Conservation (phyloP, 2,113 vertebrate species). For the Anguilla japonica region DNA sequence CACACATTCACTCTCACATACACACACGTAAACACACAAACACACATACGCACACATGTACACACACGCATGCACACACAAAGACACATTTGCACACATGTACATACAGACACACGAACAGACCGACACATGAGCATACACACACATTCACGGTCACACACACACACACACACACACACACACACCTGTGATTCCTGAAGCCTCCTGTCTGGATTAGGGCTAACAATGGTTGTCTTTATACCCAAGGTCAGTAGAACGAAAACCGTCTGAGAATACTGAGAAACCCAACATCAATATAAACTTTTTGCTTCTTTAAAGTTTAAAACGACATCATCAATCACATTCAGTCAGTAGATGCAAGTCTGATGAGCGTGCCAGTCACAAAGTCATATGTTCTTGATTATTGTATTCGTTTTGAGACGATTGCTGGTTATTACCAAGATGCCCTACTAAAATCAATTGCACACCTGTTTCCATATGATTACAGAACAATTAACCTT, state of each 20-base stretch:
- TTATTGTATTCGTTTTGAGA: slow-evolving; percentile 53
- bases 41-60: background rate
- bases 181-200: background rate
- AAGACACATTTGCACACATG: background rate
- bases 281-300: slow-evolving; percentile 26
- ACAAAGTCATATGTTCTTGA: slow-evolving; percentile 56
- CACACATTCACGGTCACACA: background rate
- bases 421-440: slow-evolving; percentile 38
- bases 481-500: background rate
- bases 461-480: background rate
- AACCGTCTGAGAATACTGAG: slow-evolving; percentile 29
- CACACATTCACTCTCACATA: background rate
- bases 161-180: background rate
- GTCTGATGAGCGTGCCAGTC: slow-evolving; percentile 52
- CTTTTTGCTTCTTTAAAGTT: slow-evolving; percentile 60
- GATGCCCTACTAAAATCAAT: background rate
- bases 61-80: background rate
- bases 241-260: slow-evolving; percentile 55
- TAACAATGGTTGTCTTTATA: slow-evolving; percentile 68
- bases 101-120: background rate
- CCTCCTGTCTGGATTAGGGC: slow-evolving; percentile 58
- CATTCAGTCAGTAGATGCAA: slow-evolving; percentile 43
- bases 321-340: slow-evolving; percentile 77
- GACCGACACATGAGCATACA: background rate
- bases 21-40: background rate